Base-by-base conservation (phyloP, 2,888 invertebrate species). In the Perizoma flavofasciatum region DNA sequence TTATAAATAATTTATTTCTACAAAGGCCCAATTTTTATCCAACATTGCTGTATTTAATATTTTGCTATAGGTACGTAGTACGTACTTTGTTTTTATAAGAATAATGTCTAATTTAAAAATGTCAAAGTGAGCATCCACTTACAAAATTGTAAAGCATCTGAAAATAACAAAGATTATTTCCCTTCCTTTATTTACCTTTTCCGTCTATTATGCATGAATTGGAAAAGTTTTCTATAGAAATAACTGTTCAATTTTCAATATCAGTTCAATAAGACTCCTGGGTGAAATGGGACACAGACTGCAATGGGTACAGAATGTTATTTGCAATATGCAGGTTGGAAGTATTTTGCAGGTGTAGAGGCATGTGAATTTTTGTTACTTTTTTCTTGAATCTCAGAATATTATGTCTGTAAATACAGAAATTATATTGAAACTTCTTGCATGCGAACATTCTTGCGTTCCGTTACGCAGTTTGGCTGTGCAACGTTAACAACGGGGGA, bases 211-310 rank as follows among this genome's bases (percentile, higher is more conserved):
- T 61, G 56, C 58, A 59, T 50, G 56, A 56, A 61, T 60, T 49
- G 57, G 43, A 48, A 8, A 53, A 66, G 68, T 69, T 71, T 67
- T 61, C 57, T 5, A 50, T 47, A 47, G 22, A 54, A 47, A 61
- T 68, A 65, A 55, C 58, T 67, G 66, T 68, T 73, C 68, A 71
- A 70, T 74, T 73, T 77, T 74, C 75, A 77, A 79, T 77, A 73
- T 70, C 62, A 70, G 69, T 72, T 71, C 71, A 71, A 76, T 77
- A 77, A 68, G 72, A 71, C 64, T 64, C 55, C 59, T 59, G 49
- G 56, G 55, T 57, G 55, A 46, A 59, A 61, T 50, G 61, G 56
- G 64, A 61, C 62, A 55, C 58, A 55, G 58, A 44, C 51, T 52
- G 58, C 49, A 46, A 49, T 52, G 50, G 52, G 51, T 56, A 53